Percentiles rank a stretch among this genome's conserved stretches.
These are phyloP conservation scores for Platygyra sinensis DNA, from an alignment of 64 coral and sea anemone species.

Conservation along the genomic window DNA sequence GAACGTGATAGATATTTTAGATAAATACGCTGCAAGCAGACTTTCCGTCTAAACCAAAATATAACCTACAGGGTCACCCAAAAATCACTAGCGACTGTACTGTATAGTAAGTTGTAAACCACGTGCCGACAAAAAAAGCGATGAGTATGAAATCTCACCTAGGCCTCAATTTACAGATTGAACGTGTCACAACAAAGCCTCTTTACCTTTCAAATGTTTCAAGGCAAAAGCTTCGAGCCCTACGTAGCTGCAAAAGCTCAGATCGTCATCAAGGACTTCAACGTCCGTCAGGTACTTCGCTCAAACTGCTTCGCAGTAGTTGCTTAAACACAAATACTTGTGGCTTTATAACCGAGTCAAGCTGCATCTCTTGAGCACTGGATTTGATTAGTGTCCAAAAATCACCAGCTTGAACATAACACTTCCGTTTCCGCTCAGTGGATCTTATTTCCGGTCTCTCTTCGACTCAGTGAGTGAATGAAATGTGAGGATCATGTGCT, in stretches of 20 bases:
- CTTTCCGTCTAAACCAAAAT: no score
- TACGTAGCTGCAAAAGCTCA: neutral
- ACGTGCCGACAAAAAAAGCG: no score
- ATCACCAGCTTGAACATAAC: neutral
- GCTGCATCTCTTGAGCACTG: neutral
- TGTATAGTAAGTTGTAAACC: no score
- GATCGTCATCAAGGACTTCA: neutral
- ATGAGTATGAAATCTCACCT: no score
- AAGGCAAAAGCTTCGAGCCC: neutral
- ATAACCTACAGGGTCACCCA: no score
- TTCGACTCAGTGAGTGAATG: neutral
- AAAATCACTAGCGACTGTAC: no score
- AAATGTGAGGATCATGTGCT: neutral
- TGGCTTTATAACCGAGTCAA: neutral
- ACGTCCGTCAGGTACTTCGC: neutral
- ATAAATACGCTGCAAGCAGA: no score
- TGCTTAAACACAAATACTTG: neutral
- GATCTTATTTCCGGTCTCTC: slow-evolving; percentile 1
- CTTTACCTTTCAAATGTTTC: neutral
- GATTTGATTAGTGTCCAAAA: slow-evolving; percentile 26
- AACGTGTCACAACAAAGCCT: neutral
- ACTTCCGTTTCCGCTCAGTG: neutral
- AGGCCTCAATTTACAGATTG: no score
- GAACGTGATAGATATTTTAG: no score
- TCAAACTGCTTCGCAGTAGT: neutral